Evolutionary conservation across 2,888 invertebrate species (phyloP), one percentile per base, ranked within the genome.

Genomic region (Trissolcus brochymenae): DNA sequence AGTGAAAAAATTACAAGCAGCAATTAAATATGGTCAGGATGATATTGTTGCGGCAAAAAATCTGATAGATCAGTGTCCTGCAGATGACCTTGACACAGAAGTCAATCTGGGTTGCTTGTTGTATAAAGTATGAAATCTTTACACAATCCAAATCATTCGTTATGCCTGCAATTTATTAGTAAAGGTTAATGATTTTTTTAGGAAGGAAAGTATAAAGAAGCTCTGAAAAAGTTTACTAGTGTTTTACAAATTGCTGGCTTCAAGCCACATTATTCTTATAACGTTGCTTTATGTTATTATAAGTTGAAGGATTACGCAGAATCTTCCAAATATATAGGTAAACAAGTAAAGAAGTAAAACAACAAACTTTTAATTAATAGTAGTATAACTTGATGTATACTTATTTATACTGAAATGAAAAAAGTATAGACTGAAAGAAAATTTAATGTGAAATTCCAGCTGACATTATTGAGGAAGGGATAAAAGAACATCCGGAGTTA

Each of bases 21-120:
- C 98, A 4, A 98, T 99, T 76, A 96, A 98, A 87, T 99, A 99
- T 88, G 96, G 97, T 0, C 97, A 98, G 90, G 97, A 97, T 88
- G 98, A 99, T 87, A 93, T 96, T 60, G 92, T 95, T 6, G 95
- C 95, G 43, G 97, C 98, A 0, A 97, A 97, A 90, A 94, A 94
- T 86, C 91, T 98, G 11, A 94, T 99, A 0, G 97, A 98, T 86
- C 95, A 96, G 80, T 95, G 96, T 84, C 92, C 95, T 1, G 90
- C 92, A 64, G 97, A 97, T 87, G 98, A 98, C 88, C 93, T 96
- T 0, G 98, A 98, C 83, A 97, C 96, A 54, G 95, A 98, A 84
- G 95, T 98, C 40, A 99, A 99, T 90, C 93, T 97, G 65, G 99
- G 97, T 1, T 99, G 99, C 89, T 91, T 99, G 25, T 90, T 98